Base-by-base conservation (phyloP, 2,888 invertebrate genomes). In the Neoscelio sp. region DNA sequence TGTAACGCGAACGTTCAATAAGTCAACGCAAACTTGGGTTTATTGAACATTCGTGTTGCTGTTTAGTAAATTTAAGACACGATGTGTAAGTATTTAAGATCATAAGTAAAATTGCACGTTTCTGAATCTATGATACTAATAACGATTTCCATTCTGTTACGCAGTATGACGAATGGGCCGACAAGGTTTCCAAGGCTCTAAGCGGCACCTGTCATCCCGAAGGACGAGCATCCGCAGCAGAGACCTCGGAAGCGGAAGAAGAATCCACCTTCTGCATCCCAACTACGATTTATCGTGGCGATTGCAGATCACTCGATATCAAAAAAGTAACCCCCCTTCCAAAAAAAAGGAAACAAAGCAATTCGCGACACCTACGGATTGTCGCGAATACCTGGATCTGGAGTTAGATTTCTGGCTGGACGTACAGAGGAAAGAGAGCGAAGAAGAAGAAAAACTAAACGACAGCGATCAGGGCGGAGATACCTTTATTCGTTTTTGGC, bases 121-220 rank as follows among this genome's bases (percentile, higher is more conserved):
- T 18, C 20, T 3, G n/a, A 44, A 10, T 2, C 26, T 12, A 1
- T 20, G 12, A 10, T 4, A 50, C 12, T 50, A 30, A 50, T 2
- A 15, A 30, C 33, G 18, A 0, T 56, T 20, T 20, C 3, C 6
- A 15, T 67, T 71, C n/a, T 3, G 2, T 13, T 5, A 5, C 26
- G 12, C 73, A 78, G 78, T 78, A 44, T 73, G 54, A 78, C 28
- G 73, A 68, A 68, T 56, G 70, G 65, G 73, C 68, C 67, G 58
- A 42, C 26, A 38, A 44, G 62, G 64, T 58, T 64, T 65, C 15
- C 56, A 54, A 50, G 58, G 38, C 42, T 70, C 28, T 58, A 58
- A 73, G 67, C 44, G 65, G 65, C 52, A 56, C 35, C 62, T 46
- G 52, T 64, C 42, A 58, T 71, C 40, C 58, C n/a, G 70, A 54